Percentiles rank a stretch among this genome's conserved stretches.
Conservation (phyloP, 2,888 invertebrate genomes). For the Synanthedon andrenaeformis region DNA sequence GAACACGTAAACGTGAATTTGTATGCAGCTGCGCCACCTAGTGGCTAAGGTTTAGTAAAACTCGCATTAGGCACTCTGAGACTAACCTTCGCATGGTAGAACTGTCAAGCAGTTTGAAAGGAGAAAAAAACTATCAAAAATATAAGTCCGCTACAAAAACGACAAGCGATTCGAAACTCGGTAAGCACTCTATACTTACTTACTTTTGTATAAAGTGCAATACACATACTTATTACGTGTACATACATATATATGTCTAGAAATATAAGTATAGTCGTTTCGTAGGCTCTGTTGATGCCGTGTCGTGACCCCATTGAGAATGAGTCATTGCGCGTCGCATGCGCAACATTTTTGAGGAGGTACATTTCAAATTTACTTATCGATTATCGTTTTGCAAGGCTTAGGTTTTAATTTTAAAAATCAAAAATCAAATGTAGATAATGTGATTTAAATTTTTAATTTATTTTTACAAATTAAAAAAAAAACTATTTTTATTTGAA, state of each 20-base stretch:
- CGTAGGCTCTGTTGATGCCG: constrained; percentile 19
- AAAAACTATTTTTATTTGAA: too few relatives aligned
- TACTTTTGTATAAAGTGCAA: constrained; percentile 22
- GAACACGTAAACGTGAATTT: too few relatives aligned
- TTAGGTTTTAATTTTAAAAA: too few relatives aligned
- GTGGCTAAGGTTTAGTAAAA: too few relatives aligned
- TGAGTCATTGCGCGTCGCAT: constrained; percentile 62
- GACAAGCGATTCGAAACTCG: constrained; percentile 54
- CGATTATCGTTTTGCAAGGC: too few relatives aligned
- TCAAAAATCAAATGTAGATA: too few relatives aligned
- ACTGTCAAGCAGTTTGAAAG: too few relatives aligned
- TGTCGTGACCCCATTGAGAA: constrained; percentile 66
- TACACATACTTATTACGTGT: constrained; percentile 1
- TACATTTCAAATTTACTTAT: constrained; percentile 50
- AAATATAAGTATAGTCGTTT: constrained; percentile 17
- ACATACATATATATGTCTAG: constrained; percentile 13
- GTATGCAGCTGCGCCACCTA: too few relatives aligned
- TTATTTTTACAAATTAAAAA: too few relatives aligned
- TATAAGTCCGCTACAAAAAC: constrained; percentile 13
- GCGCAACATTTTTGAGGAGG: constrained; percentile 49
- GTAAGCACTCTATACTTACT: constrained; percentile 24
- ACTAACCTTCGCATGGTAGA: too few relatives aligned
- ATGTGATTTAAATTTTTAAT: too few relatives aligned
- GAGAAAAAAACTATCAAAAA: constrained; percentile 24
- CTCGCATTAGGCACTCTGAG: too few relatives aligned